phyloP scores from a whole-genome alignment of 2,113 vertebrate species.

The Pipa parva region DNA sequence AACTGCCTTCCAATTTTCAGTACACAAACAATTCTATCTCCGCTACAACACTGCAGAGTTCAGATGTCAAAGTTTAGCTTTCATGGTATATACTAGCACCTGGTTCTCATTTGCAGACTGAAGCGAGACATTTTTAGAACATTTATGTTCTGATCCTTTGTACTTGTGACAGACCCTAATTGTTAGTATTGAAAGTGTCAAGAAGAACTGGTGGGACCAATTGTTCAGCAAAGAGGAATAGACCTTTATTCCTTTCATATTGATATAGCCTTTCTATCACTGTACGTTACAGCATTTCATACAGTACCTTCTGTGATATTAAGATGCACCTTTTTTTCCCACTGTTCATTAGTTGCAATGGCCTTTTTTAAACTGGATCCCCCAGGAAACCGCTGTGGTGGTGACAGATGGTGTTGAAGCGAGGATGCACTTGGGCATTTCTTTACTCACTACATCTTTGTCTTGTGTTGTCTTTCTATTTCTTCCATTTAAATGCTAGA shows the following conservation, averaged over 20 bases:
- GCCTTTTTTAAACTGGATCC: slow-evolving; percentile 62
- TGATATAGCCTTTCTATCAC: slow-evolving; percentile 37
- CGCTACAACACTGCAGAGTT: no score
- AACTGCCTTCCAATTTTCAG: no score
- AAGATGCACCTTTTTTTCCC: slow-evolving; percentile 49
- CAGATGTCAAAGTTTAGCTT: no score
- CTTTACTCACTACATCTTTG: slow-evolving; percentile 46
- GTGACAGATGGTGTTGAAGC: slow-evolving; percentile 66
- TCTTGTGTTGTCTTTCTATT: slow-evolving; percentile 49
- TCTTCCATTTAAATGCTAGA: slow-evolving; percentile 54
- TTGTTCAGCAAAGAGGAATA: slow-evolving; percentile 34
- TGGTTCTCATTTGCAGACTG: no score
- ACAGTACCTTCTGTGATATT: slow-evolving; percentile 51
- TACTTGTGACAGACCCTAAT: not conserved
- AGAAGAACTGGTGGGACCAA: slow-evolving; percentile 49
- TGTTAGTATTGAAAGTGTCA: not conserved
- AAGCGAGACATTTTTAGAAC: no score
- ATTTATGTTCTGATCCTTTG: no score
- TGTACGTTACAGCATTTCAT: slow-evolving; percentile 48
- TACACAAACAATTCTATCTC: no score
- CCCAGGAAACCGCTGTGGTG: slow-evolving; percentile 52
- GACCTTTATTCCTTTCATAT: slow-evolving; percentile 47
- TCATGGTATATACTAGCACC: no score
- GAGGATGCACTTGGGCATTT: slow-evolving; percentile 51
- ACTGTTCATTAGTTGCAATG: slow-evolving; percentile 55